Percentiles rank a stretch among this genome's conserved stretches.
phyloP scores from a whole-genome alignment of 2,113 vertebrate genomes.

The Mus musculus region DNA sequence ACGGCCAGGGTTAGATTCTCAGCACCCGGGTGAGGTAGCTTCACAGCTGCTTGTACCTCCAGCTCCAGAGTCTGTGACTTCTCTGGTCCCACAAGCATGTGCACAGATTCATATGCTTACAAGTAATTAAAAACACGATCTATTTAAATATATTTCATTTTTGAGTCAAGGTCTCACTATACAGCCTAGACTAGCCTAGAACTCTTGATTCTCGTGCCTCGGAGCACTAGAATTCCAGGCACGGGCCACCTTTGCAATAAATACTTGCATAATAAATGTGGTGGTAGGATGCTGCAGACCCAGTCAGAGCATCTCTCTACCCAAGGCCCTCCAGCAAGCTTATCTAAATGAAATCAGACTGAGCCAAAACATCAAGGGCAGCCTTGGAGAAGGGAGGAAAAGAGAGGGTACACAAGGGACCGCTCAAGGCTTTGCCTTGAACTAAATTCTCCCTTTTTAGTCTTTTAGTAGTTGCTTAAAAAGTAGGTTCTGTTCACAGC shows the following conservation, averaged over 20 bases:
- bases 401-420: background rate
- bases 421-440: conserved; percentile 55
- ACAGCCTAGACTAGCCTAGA: background rate
- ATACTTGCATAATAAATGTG: conserved; percentile 44
- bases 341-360: conserved; percentile 64
- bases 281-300: background rate
- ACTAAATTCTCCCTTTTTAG: conserved; percentile 36
- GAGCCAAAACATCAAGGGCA: conserved; percentile 47
- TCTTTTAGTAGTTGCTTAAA: conserved; percentile 42
- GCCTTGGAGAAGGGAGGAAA: background rate
- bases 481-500: background rate
- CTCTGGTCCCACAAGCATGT: background rate
- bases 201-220: background rate
- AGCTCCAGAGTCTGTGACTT: background rate
- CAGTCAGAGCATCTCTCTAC: background rate
- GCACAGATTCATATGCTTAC: background rate
- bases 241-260: background rate
- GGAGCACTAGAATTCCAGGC: background rate
- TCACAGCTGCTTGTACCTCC: background rate
- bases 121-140: background rate
- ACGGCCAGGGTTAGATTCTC: background rate
- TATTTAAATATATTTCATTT: background rate
- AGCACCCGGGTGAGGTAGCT: background rate
- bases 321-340: background rate
- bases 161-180: background rate